Evolutionary conservation across 2,113 vertebrate species (phyloP).

Genomic region (Pantherophis guttatus): DNA sequence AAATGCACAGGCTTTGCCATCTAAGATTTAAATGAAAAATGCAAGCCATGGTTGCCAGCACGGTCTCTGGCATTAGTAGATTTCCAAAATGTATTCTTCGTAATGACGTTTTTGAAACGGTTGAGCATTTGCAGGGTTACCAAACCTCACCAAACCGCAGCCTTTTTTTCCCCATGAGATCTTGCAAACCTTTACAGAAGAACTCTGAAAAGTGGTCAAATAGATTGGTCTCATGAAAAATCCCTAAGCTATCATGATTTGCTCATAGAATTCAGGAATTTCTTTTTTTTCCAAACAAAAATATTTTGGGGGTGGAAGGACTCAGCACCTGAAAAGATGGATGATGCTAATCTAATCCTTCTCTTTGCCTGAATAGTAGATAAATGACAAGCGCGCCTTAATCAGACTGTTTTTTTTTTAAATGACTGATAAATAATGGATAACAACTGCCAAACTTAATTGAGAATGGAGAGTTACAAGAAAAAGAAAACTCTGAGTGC

Average conservation of each 20-base stretch:
- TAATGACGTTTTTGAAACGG: not conserved
- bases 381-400: not conserved
- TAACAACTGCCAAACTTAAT: not conserved
- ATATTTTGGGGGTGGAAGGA: not conserved
- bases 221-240: not conserved
- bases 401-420: not conserved
- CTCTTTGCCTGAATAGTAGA: not conserved
- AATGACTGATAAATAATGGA: not conserved
- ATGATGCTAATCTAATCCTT: not conserved
- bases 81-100: not conserved
- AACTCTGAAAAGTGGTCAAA: not conserved
- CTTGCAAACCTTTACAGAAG: not conserved
- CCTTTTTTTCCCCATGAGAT: not conserved
- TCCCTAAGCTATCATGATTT: not conserved
- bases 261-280: not conserved
- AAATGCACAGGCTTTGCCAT: not conserved
- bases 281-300: not conserved
- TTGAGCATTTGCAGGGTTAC: not conserved
- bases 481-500: conserved; percentile 1
- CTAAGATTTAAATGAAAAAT: not conserved
- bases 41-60: not conserved
- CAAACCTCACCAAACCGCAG: not conserved
- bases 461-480: not conserved
- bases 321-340: not conserved
- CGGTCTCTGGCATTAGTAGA: not conserved